Evolutionary conservation across 2,113 vertebrate species (phyloP), one percentile per base, ranked within the genome.

Genomic region (Oenanthe melanoleuca): DNA sequence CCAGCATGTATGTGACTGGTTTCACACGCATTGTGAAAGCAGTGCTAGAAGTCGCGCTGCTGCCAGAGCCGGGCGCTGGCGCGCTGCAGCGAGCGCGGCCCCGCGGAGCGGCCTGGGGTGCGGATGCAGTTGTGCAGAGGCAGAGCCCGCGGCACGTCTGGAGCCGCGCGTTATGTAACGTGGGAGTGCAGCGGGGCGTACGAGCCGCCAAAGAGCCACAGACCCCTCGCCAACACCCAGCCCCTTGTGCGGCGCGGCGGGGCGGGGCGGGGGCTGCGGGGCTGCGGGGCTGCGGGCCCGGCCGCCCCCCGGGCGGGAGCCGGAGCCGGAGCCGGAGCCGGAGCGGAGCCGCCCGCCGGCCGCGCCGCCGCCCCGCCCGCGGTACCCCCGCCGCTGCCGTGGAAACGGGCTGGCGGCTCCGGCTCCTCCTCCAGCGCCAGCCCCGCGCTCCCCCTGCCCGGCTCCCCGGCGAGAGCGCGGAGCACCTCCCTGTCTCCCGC

Each of bases 371-470:
- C 93, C 79, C 89, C 80, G 73, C 83, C 90, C 83, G 80, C 89
- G 55, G 85, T 88, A 77, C 88, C 71, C 88, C 93, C 73, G 86
- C 72, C 69, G 96, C 95, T 95, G 94, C 83, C 96, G n/a, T 95
- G 95, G 96, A 94, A 95, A 96, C 96, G 87, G 86, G 95, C 93
- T 73, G 89, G 86, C 91, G 78, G 80, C 80, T 72, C 80, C 91
- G 81, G 29, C 93, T 94, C 95, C 94, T 87, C 90, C 93, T 89
- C 85, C 95, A 33, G 93, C 80, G 93, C 93, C 96, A 86, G 93
- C 91, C 82, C 89, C 72, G 83, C 85, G 82, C 85, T 89, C 88
- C 79, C 96, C 88, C 96, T 72, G 92, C 95, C 90, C 91, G 57
- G 88, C 88, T 87, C 29, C 88, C 80, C 88, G 71, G 80, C 49